A percentile compares a stretch with the other conserved stretches of the same genome.
These are phyloP conservation scores for Metaphire vulgaris DNA, from an alignment of 1,140 invertebrate species.

Conservation along the genomic window DNA sequence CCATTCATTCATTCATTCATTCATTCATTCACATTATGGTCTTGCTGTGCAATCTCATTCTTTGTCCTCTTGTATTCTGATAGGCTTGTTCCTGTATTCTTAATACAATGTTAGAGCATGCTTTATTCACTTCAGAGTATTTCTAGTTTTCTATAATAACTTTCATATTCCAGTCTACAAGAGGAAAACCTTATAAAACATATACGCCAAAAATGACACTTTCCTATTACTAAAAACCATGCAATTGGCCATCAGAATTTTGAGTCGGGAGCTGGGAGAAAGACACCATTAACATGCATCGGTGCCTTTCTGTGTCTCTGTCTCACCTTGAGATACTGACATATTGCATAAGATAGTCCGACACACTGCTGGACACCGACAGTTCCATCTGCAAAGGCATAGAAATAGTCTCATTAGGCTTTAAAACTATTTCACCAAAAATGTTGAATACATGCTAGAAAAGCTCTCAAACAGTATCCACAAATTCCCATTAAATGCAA, in stretches of 20 bases:
- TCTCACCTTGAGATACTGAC: not conserved
- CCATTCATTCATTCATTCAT: not conserved
- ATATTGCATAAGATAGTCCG: not conserved
- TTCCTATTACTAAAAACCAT: not conserved
- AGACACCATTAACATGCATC: not conserved
- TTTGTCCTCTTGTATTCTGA: not conserved
- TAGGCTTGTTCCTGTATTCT: not conserved
- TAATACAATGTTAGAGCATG: not conserved
- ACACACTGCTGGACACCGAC: not conserved
- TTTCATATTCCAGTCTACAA: too few species aligned
- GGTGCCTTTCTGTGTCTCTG: not conserved
- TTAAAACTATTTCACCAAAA: too few species aligned
- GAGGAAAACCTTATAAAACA: too few species aligned
- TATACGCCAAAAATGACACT: not conserved
- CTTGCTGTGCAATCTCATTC: not conserved
- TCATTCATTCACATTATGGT: not conserved
- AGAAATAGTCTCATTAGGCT: too few species aligned
- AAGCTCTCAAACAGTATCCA: not conserved
- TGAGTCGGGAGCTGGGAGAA: too few species aligned
- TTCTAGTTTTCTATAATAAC: not conserved
- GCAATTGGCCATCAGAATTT: not conserved
- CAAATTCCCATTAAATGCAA: not conserved
- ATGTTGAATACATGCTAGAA: not conserved
- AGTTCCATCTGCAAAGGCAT: not conserved
- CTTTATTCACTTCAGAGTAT: not conserved